These are phyloP conservation scores for Gobionotothen gibberifrons DNA, from an alignment of 2,797 vertebrate species.

Conservation along the genomic window DNA sequence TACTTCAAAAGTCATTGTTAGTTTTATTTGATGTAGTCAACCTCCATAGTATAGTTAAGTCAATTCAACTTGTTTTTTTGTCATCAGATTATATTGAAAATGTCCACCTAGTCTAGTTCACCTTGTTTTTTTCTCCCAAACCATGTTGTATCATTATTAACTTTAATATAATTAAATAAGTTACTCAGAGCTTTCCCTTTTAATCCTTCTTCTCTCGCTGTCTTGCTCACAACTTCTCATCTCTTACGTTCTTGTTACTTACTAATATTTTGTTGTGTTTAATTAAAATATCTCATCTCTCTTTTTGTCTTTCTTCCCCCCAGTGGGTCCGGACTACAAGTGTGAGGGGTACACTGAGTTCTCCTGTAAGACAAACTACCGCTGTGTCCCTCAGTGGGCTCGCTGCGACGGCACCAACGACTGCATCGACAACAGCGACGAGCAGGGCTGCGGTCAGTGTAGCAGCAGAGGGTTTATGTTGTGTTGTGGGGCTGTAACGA, in stretches of 20 bases:
- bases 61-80: too few species aligned
- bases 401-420: constrained; percentile 80
- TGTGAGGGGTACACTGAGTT: constrained; percentile 80
- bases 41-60: too few species aligned
- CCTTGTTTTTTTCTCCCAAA: too few species aligned
- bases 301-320: background rate
- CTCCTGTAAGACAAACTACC: constrained; percentile 81
- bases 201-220: background rate
- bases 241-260: background rate
- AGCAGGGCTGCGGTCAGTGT: constrained; percentile 80
- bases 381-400: constrained; percentile 80
- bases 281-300: constrained; percentile 11
- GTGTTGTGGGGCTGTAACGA: background rate
- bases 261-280: background rate
- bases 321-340: constrained; percentile 78
- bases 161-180: too few species aligned
- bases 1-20: too few species aligned
- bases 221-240: constrained; percentile 12
- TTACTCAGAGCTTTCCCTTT: background rate
- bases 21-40: too few species aligned
- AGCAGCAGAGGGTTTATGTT: background rate
- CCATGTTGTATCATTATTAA: too few species aligned
- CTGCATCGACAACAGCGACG: constrained; percentile 83
- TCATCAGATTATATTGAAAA: too few species aligned
- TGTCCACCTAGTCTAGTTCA: too few species aligned